These are phyloP conservation scores for Erpetoichthys calabaricus DNA, from an alignment of 2,797 vertebrate genomes.

Conservation along the genomic window DNA sequence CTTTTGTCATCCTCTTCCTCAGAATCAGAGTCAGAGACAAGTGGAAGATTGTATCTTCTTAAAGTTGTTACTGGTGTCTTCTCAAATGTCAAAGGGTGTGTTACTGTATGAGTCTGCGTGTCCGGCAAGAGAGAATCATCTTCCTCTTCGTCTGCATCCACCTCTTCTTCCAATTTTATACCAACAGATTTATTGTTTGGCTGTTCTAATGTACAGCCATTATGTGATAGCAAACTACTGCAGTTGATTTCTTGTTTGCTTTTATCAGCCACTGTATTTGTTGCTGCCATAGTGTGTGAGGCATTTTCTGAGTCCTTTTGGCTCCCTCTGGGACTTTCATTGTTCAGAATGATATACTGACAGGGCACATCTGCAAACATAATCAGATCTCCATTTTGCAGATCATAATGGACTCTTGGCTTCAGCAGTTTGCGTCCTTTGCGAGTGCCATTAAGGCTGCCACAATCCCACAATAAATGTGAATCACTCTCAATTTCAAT, in stretches of 20 bases:
- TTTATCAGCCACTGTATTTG: too few species aligned
- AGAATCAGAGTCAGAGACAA: slow-evolving; percentile 66
- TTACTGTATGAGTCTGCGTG: slow-evolving; percentile 8
- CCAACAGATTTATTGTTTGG: background rate
- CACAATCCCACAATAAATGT: slow-evolving; percentile 61
- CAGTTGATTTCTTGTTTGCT: background rate
- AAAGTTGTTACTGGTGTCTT: slow-evolving; percentile 13
- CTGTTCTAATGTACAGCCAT: background rate
- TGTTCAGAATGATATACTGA: slow-evolving; percentile 39
- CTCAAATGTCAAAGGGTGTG: slow-evolving; percentile 15
- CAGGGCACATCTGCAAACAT: slow-evolving; percentile 71
- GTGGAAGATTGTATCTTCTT: slow-evolving; percentile 5
- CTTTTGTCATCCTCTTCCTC: slow-evolving; percentile 47
- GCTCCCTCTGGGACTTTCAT: background rate
- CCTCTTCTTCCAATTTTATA: background rate
- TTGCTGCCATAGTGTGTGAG: too few species aligned
- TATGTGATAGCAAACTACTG: background rate
- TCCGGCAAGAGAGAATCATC: slow-evolving; percentile 28
- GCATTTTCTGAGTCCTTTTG: too few species aligned
- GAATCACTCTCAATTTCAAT: slow-evolving; percentile 49
- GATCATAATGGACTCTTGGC: slow-evolving; percentile 58
- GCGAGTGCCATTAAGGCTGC: slow-evolving; percentile 75
- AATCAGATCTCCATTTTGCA: slow-evolving; percentile 54
- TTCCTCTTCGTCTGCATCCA: slow-evolving; percentile 6
- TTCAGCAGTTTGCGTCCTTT: slow-evolving; percentile 52